phyloP scores from a whole-genome alignment of 2,113 vertebrate species.

The Erythrolamprus reginae region DNA sequence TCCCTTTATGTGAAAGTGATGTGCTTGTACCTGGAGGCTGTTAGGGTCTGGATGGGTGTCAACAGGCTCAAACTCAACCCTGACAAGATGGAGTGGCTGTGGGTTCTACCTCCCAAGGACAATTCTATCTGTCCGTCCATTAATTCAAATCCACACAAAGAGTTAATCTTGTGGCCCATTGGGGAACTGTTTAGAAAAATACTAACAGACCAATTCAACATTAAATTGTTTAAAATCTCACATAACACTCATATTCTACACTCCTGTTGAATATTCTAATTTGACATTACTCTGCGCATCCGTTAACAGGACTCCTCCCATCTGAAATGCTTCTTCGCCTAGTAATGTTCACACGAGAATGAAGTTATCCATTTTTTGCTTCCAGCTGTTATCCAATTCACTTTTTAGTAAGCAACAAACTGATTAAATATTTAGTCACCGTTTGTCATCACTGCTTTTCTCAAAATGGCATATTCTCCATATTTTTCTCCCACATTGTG shows the following conservation, averaged over 20 bases:
- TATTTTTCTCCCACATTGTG: constrained; percentile 73
- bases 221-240: neutral
- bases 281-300: neutral
- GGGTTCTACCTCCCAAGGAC: too few relatives aligned
- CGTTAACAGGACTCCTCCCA: neutral
- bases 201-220: neutral
- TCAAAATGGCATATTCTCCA: constrained; percentile 61
- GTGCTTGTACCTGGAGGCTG: too few relatives aligned
- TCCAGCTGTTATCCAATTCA: neutral
- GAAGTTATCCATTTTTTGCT: constrained; percentile 1
- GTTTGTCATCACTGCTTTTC: constrained; percentile 54
- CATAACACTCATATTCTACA: too few relatives aligned
- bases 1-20: too few relatives aligned
- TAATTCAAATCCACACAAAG: neutral
- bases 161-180: neutral
- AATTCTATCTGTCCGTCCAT: too few relatives aligned
- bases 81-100: too few relatives aligned
- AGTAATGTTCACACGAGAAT: neutral
- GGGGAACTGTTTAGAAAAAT: neutral
- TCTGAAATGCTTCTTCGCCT: neutral
- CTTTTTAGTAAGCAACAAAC: constrained; percentile 50
- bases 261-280: neutral
- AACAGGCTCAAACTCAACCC: too few relatives aligned
- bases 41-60: too few relatives aligned
- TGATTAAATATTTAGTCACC: constrained; percentile 65